Base-by-base conservation (phyloP, 2,113 vertebrate species). In the Spheniscus mendiculus region DNA sequence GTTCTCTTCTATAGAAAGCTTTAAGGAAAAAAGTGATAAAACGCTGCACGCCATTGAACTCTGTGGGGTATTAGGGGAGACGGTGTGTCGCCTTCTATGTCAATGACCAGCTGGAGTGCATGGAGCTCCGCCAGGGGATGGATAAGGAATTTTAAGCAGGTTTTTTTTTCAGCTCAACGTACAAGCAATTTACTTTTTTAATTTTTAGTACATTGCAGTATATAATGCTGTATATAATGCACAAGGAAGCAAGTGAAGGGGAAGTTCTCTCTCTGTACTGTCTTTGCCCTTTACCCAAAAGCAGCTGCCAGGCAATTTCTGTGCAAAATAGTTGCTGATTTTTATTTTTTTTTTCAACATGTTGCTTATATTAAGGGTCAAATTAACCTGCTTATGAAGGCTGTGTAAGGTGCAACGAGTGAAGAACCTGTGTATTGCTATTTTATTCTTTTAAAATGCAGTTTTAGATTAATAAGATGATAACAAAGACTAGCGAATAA, bases 131-230 rank as follows among this genome's bases (percentile, higher is more conserved):
- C 42, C 42, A 15, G 42, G 42, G 42, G 42, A 42, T 42, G 42
- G 42, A 42, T 42, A 42, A 42, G 42, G 93, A 94, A 96, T 96
- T 93, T 96, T 82, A 95, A 97, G 53, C 69, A 93, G 62, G 1
- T 50, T 11, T 32, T 71, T 72, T 83, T 73, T 90, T 34, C 82
- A 79, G 45, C 40, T 87, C 30, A 73, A 62, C 20, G 66, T 80
- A 89, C 30, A 86, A 72, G 61, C 9, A 78, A 59, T 80, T 71
- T 83, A 58, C 26, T 81, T 66, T 15, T 30, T 11, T 26, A 80
- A 21, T 55, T 73, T 67, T 71, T 62, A n/a, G 21, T 26, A 10
- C 4, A 2, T 73, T 93, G 15, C 42, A 74, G 38, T 58, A 17
- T 70, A 27, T 71, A 42, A 42, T 42, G 42, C 42, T 42, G 42